Base-by-base conservation (phyloP, 2,797 vertebrate species). In the Sebastes minor region DNA sequence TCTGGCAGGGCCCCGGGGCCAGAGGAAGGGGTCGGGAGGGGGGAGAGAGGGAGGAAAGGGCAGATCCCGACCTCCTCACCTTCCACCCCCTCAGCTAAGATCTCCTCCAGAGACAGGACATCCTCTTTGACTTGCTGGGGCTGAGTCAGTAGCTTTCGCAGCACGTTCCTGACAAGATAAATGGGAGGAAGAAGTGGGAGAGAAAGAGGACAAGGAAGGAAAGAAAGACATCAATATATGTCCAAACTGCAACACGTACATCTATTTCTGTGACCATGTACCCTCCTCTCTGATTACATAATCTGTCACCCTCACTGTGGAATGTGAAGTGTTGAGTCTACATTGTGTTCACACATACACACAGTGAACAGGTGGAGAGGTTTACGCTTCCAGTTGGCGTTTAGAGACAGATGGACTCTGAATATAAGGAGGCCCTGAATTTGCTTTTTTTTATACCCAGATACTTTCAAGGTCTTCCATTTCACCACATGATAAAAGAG, bases 21-120 rank as follows among this genome's bases (percentile, higher is more conserved):
- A 33, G 96, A 95, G 27, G 93, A 91, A n/a, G 89, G 82, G 6
- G 95, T 83, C 83, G 83, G 78, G 10, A 88, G 87, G 1, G 88
- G 79, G n/a, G 93, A 78, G 46, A 89, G 83, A 20, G 89, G 94
- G 94, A 94, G 72, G 85, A 94, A 93, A 73, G 90, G 88, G 53
- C 86, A 89, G 25, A 86, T 80, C 23, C 88, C 86, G 1, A 74
- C 86, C 25, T 84, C 91, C 83, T 98, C 97, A 0, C 94, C 96
- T 74, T 97, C 98, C 85, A 99, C 98, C 0, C 98, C 98, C 92
- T 99, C 98, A 0, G 98, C 98, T 85, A 99, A 83, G 32, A 99
- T 99, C 95, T 99, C 98, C 92, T 99, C 97, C 91, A 99, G 94
- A 0, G 98, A 99, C 73, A 99, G 96, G 85, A 99, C 98, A 0